A percentile compares a stretch with the other conserved stretches of the same genome.
Evolutionary conservation across 2,113 vertebrate genomes (phyloP).

Genomic region (Camelus bactrianus): DNA sequence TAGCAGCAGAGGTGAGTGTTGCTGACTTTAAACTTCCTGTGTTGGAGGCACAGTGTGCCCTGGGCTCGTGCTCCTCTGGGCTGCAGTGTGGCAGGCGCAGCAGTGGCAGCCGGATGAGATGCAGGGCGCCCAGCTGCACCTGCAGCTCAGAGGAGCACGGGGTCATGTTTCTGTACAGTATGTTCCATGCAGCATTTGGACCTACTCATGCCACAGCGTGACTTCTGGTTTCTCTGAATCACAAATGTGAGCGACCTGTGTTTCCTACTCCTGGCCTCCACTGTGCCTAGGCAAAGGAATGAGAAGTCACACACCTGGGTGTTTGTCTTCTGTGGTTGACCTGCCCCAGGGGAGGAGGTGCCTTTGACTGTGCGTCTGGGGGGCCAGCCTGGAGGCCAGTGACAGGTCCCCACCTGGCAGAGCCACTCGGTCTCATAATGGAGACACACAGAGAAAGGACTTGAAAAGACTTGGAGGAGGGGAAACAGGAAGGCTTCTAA

Average conservation of each 20-base stretch:
- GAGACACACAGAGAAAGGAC: too few relatives aligned
- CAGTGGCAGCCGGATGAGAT: not conserved
- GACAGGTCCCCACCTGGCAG: not conserved
- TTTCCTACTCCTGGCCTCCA: not conserved
- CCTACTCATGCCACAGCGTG: not conserved
- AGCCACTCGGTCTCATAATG: not conserved
- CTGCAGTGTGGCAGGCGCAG: too few relatives aligned
- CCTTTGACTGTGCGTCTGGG: not conserved
- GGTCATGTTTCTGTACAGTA: not conserved
- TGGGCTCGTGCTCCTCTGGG: too few relatives aligned
- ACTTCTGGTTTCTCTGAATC: not conserved
- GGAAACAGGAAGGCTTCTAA: not conserved
- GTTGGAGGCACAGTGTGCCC: not conserved
- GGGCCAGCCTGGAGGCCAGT: not conserved
- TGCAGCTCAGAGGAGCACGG: not conserved
- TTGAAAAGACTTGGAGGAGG: too few relatives aligned
- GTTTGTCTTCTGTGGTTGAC: not conserved
- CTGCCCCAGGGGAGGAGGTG: not conserved
- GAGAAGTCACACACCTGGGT: not conserved
- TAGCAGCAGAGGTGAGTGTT: not conserved
- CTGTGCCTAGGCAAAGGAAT: fast-evolving
- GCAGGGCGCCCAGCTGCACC: fast-evolving
- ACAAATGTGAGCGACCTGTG: not conserved
- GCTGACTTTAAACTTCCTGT: not conserved
- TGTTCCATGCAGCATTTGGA: not conserved